Evolutionary conservation across 1,140 invertebrate genomes (phyloP), one percentile per base, ranked within the genome.

Genomic region (Ptiloglossa arizonensis): DNA sequence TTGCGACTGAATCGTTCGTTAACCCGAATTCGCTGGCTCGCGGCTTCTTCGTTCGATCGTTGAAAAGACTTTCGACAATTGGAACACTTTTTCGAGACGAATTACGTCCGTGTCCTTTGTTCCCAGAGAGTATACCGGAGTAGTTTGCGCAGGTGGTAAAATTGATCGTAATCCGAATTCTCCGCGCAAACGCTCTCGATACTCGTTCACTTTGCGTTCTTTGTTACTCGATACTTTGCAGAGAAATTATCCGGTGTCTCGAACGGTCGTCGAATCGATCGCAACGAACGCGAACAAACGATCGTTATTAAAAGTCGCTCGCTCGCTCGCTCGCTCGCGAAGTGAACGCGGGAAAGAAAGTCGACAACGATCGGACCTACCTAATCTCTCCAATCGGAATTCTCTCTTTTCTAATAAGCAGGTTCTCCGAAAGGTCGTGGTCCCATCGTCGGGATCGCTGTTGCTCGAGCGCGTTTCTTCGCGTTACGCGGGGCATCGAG

Each of bases 311-410:
- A 19, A 27, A 32, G 15, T 6, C 15, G 54, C n/a, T 6, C n/a
- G 48, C 5, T n/a, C n/a, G n/a, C n/a, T n/a, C n/a, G n/a, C n/a
- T n/a, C n/a, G n/a, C n/a, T n/a, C n/a, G n/a, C n/a, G n/a, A 11
- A 32, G 11, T 4, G 50, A 67, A 66, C 27, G 11, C 27, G 2
- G 56, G 38, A 44, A 74, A 67, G 71, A 74, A 74, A 68, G 72
- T 74, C 15, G 27, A 29, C 29, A n/a, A n/a, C 50, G 56, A 75
- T 68, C 68, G 59, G 29, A 54, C 38, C 38, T 22, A 32, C 62
- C 67, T 75, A n/a, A 68, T 57, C 63, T 59, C 72, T 46, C 38
- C 44, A 67, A 67, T 75, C 68, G 68, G 29, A 52, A 19, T 8
- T 9, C 15, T 17, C 64, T 75, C 11, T 38, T 69, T 57, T 46